These are phyloP conservation scores for Microhierax caerulescens DNA, from an alignment of 2,797 vertebrate species.

Conservation along the genomic window DNA sequence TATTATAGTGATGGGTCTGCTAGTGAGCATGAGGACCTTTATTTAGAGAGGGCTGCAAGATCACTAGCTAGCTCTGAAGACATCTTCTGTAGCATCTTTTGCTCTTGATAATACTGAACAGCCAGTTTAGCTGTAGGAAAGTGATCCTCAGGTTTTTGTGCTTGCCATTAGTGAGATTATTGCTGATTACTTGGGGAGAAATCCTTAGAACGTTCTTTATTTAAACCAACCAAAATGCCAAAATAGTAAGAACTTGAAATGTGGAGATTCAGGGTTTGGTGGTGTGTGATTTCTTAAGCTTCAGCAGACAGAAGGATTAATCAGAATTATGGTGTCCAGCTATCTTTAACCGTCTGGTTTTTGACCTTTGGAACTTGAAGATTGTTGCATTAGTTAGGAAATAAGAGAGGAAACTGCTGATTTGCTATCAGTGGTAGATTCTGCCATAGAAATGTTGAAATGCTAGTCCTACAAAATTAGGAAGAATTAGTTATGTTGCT, in stretches of 20 bases:
- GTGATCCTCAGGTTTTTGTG: not conserved
- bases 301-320: not conserved
- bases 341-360: not conserved
- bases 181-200: not conserved
- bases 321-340: not conserved
- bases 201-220: not conserved
- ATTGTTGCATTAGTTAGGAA: not conserved
- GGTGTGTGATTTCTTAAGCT: not conserved
- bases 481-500: not conserved
- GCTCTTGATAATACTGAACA: not conserved
- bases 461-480: not conserved
- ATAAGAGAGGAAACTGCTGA: not conserved
- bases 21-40: not conserved
- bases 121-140: not conserved
- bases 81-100: not conserved
- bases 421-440: not conserved
- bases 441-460: not conserved
- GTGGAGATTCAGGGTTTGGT: not conserved
- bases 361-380: slow-evolving; percentile 25
- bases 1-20: not conserved
- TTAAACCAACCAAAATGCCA: not conserved
- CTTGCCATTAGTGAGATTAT: not conserved
- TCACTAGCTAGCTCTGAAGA: not conserved
- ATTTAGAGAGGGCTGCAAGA: not conserved
- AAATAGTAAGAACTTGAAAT: not conserved